phyloP scores from a whole-genome alignment of 37 sponge, comb jelly and placozoan species.

The Hexactinellida sp. region DNA sequence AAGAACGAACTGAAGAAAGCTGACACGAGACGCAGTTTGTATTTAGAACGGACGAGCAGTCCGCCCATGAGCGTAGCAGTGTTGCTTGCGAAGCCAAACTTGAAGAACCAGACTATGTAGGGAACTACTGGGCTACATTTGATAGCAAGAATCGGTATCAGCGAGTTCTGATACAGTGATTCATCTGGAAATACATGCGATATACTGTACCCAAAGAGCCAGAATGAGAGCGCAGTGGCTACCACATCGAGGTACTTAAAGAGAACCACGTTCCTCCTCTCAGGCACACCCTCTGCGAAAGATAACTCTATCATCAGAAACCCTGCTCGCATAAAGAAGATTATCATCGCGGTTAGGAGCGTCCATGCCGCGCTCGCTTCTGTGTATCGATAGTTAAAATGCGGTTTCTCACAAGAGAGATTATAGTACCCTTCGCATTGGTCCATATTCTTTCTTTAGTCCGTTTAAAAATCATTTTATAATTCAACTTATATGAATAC shows the following conservation, averaged over 20 bases:
- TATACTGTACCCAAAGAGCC: constrained; percentile 10
- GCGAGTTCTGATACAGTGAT: not conserved
- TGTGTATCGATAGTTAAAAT: constrained; percentile 29
- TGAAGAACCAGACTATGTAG: not conserved
- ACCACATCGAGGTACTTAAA: constrained; percentile 38
- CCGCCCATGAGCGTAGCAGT: constrained; percentile 83
- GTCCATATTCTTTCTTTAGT: too few species aligned
- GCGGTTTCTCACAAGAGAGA: not conserved
- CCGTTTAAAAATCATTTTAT: too few species aligned
- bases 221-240: constrained; percentile 38
- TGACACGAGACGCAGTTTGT: constrained; percentile 58
- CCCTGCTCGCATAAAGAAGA: constrained; percentile 95
- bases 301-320: constrained; percentile 70
- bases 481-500: too few species aligned
- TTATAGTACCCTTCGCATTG: not conserved
- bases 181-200: not conserved
- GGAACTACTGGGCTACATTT: not conserved
- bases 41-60: constrained; percentile 45
- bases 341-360: constrained; percentile 58
- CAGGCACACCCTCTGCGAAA: constrained; percentile 42
- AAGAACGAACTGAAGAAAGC: constrained; percentile 71
- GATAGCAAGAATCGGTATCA: not conserved
- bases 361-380: constrained; percentile 66
- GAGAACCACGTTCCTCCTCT: constrained; percentile 54
- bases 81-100: constrained; percentile 90